Evolutionary conservation across 2,113 vertebrate genomes (phyloP).

Genomic region (Chaetodon trifascialis): DNA sequence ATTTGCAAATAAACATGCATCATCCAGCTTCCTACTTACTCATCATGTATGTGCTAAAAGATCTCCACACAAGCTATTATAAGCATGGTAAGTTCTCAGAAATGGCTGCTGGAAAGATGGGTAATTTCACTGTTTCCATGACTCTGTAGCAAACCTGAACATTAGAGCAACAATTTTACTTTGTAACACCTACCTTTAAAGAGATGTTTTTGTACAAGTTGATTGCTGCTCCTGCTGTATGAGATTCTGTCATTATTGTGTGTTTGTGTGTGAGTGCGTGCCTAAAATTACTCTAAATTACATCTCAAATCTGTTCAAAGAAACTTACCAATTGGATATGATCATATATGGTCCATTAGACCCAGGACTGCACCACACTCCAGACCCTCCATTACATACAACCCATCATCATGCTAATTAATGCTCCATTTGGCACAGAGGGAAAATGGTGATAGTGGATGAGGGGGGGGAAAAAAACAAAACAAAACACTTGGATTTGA

Average conservation of each 20-base stretch:
- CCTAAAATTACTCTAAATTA: conserved; percentile 51
- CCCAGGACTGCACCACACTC: conserved; percentile 67
- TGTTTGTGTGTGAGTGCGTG: conserved; percentile 11
- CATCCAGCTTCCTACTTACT: conserved; percentile 39
- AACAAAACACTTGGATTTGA: conserved; percentile 26
- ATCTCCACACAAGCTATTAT: conserved; percentile 1
- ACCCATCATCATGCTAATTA: conserved; percentile 57
- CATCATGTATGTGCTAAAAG: conserved; percentile 14
- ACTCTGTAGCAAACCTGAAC: conserved; percentile 13
- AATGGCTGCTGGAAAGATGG: not conserved
- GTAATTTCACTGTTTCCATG: not conserved
- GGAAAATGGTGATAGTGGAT: conserved; percentile 30
- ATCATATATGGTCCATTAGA: conserved; percentile 69
- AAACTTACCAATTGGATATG: conserved; percentile 80
- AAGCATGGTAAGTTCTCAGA: not conserved
- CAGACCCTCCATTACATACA: conserved; percentile 61
- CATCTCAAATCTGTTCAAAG: conserved; percentile 44
- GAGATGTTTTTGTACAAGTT: conserved; percentile 47
- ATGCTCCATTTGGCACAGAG: conserved; percentile 46
- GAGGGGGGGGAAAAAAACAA: not conserved
- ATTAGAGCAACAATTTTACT: conserved; percentile 21
- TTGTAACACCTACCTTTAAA: conserved; percentile 75
- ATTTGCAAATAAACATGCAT: conserved; percentile 23
- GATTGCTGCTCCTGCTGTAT: conserved; percentile 51
- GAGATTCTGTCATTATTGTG: conserved; percentile 25